Evolutionary conservation across 2,888 invertebrate genomes (phyloP).

Genomic region (Cacoxenus indagator): DNA sequence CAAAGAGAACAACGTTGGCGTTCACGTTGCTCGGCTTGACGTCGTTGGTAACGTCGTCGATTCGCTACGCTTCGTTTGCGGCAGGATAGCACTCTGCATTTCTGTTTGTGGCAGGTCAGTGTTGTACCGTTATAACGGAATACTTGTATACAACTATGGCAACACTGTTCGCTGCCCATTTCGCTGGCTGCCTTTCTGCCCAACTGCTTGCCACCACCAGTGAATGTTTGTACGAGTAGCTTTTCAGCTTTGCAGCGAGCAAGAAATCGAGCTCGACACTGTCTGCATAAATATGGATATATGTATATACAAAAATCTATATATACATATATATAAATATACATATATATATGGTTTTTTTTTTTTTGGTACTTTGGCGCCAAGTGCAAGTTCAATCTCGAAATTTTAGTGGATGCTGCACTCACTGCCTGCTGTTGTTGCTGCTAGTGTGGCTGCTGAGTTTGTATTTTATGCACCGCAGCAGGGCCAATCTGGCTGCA

Average conservation of each 20-base stretch:
- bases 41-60: background rate
- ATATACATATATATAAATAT: background rate
- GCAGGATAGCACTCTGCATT: background rate
- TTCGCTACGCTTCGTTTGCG: background rate
- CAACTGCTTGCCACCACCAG: no score
- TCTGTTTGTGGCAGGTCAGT: constrained; percentile 29
- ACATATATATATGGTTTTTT: constrained; percentile 19
- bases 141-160: no score
- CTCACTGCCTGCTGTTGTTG: background rate
- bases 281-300: no score
- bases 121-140: background rate
- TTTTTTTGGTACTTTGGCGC: constrained; percentile 35
- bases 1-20: background rate
- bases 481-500: background rate
- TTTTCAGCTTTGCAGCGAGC: no score
- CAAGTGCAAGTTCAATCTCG: constrained; percentile 68
- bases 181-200: no score
- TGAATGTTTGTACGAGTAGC: no score
- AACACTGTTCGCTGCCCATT: no score
- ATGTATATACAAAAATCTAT: background rate
- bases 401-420: constrained; percentile 37
- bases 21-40: background rate
- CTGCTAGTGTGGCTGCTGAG: background rate
- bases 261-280: no score
- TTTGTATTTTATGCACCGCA: no score